Base-by-base conservation (phyloP, 2,888 invertebrate species). In the Lycocerus yunnanus region DNA sequence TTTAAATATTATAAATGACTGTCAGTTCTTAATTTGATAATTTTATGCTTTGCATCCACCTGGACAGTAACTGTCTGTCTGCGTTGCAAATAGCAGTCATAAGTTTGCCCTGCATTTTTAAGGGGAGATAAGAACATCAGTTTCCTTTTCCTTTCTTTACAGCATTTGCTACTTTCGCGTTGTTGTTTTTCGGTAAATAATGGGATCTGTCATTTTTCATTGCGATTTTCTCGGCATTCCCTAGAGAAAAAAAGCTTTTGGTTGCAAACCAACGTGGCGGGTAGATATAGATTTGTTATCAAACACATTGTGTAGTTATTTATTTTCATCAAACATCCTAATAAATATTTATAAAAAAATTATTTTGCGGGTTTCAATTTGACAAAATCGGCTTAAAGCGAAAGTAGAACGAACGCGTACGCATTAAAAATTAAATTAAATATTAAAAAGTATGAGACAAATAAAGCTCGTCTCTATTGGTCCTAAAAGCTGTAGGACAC, bases 141-240 rank as follows among this genome's bases (percentile, higher is more conserved):
- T 83, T 84, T 82, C 83, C 83, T 84, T 82, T 84, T 83, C 81
- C 83, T 82, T 84, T 82, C 83, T 84, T 85, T 86, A 86, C 87
- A 86, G 84, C 83, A 84, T 86, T 86, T 85, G 83, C 84, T 85
- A 86, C 86, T 86, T 84, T 84, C 81, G 82, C 83, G 83, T 84
- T 84, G 86, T 86, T 86, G 86, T 87, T 87, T 87, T 86, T 85
- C 85, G 81, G 87, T 87, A 87, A 87, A 87, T 87, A 87, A 87
- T 87, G 87, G 87, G 86, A 86, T 86, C 87, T 87, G 87, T 87
- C 87, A 87, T 87, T 87, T 87, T 86, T 85, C 85, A 87, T 87
- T 87, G 87, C 85, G 82, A 82, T 81, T 73, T 71, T 71, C 78
- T 80, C 82, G 80, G 80, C 80, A 81, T 83, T 83, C 84, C 83